These are phyloP conservation scores for Hippocampus zosterae DNA, from an alignment of 2,113 vertebrate species.

Conservation along the genomic window DNA sequence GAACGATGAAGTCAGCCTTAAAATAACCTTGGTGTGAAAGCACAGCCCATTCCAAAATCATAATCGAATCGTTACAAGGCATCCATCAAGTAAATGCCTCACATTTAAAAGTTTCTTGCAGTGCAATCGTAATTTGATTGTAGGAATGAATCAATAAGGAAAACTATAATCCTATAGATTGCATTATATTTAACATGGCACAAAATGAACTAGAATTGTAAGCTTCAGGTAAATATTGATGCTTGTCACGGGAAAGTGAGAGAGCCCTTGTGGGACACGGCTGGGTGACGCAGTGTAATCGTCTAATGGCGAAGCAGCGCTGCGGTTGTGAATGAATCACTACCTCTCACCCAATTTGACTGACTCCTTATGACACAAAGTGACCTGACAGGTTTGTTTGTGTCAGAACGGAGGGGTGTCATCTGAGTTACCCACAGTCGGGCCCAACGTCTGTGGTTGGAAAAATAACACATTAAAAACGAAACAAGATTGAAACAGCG, in stretches of 20 bases:
- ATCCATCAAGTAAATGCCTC: background rate
- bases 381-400: background rate
- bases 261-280: slow-evolving; percentile 14
- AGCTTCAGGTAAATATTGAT: background rate
- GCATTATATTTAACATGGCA: background rate
- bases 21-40: background rate
- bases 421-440: background rate
- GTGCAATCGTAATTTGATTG: background rate
- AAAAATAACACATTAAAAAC: background rate
- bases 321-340: slow-evolving; percentile 19
- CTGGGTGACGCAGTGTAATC: slow-evolving; percentile 13
- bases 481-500: background rate
- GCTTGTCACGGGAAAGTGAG: background rate
- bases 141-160: too few species aligned
- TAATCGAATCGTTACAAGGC: background rate
- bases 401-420: background rate
- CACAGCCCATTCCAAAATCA: too few species aligned
- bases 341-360: slow-evolving; percentile 7
- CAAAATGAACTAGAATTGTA: too few species aligned
- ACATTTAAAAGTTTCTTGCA: background rate
- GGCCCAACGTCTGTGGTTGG: background rate
- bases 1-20: background rate
- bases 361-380: background rate
- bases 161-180: background rate
- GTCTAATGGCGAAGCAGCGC: slow-evolving; percentile 2